A percentile compares a stretch with the other conserved stretches of the same genome.
phyloP scores from a whole-genome alignment of 2,797 vertebrate species.

The Cossypha polioptera region DNA sequence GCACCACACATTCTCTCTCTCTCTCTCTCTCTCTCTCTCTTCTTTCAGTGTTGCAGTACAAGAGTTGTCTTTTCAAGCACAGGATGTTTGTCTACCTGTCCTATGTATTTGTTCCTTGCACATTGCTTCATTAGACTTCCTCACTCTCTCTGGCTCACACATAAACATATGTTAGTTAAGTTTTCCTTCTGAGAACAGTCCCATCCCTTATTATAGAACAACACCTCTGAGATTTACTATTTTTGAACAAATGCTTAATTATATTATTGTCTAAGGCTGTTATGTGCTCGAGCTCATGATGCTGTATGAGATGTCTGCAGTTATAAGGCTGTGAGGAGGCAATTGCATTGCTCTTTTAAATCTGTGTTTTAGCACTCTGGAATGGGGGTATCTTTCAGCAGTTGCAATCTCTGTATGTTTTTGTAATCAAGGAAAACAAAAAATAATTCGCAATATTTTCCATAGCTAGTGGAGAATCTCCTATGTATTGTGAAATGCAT shows the following conservation, averaged over 20 bases:
- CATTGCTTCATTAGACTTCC: background rate
- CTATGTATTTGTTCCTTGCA: background rate
- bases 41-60: background rate
- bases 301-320: background rate
- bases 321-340: background rate
- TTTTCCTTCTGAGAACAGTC: background rate
- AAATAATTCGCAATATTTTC: background rate
- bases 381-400: background rate
- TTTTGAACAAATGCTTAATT: background rate
- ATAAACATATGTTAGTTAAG: background rate
- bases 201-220: background rate
- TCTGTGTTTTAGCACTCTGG: background rate
- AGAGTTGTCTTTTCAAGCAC: background rate
- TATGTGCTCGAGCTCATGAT: background rate
- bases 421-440: background rate
- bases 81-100: background rate
- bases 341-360: background rate
- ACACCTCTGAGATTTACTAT: background rate
- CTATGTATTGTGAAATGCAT: background rate
- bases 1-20: too few relatives aligned
- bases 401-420: conserved; percentile 2
- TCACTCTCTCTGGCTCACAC: background rate
- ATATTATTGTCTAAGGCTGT: background rate
- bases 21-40: too few relatives aligned
- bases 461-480: background rate